Percentiles rank a stretch among this genome's conserved stretches.
phyloP scores from a whole-genome alignment of 2,797 vertebrate genomes.

The Pygocentrus nattereri region DNA sequence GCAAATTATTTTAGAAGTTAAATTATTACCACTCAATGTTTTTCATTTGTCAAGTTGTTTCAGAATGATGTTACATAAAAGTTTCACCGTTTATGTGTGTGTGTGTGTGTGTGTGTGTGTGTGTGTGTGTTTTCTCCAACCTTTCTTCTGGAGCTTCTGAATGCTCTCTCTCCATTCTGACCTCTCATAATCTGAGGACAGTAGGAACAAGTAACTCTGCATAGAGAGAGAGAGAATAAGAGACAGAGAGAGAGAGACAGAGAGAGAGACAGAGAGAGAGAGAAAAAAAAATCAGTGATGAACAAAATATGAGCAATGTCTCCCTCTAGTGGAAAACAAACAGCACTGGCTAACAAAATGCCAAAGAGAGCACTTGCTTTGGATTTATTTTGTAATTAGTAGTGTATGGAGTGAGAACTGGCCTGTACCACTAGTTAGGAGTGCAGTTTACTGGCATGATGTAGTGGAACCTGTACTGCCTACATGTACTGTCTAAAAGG shows the following conservation, averaged over 20 bases:
- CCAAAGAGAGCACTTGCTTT: neutral
- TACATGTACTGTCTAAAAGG: too few relatives aligned
- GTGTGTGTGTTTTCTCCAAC: conserved; percentile 64
- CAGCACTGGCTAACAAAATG: neutral
- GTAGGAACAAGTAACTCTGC: conserved; percentile 92
- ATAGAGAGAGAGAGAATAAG: neutral
- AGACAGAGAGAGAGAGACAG: neutral
- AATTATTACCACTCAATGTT: too few relatives aligned
- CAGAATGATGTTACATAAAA: too few relatives aligned
- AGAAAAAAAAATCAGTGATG: neutral
- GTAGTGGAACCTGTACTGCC: too few relatives aligned
- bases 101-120: conserved; percentile 3
- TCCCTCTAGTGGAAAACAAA: conserved; percentile 50
- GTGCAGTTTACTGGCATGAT: too few relatives aligned
- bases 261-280: neutral
- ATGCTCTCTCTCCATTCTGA: conserved; percentile 97
- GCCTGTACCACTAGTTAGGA: too few relatives aligned
- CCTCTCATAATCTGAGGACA: conserved; percentile 96
- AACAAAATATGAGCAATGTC: conserved; percentile 26
- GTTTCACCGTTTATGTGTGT: too few relatives aligned
- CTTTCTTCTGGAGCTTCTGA: conserved; percentile 95
- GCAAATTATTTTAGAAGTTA: too few relatives aligned
- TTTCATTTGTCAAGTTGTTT: too few relatives aligned
- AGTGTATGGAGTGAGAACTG: too few relatives aligned
- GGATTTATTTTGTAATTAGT: too few relatives aligned